Base-by-base conservation (phyloP, 2,113 vertebrate species). In the Mobula hypostoma region DNA sequence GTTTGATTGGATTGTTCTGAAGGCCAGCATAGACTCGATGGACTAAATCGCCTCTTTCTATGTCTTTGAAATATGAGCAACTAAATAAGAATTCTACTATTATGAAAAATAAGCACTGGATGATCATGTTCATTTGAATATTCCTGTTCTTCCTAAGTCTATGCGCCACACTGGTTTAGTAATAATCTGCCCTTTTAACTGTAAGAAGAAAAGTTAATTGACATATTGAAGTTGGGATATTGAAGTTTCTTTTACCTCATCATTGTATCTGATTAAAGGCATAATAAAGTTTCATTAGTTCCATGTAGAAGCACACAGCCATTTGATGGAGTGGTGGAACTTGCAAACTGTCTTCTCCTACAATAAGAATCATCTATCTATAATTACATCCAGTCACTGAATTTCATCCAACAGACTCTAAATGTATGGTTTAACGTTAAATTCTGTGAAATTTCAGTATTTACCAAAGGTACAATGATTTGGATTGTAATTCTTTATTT, bases 281-380 rank as follows among this genome's bases (percentile, higher is more conserved):
- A 88, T n/a, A 88, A 63, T 88, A 88, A 88, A 14, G 56, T 87
- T 58, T 80, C 32, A 80, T 80, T 63, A 61, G 12, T 88, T 88
- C 83, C 27, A 29, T 61, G 58, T 56, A 88, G 24, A 24, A 58
- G 68, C 68, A 70, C 68, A 70, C 68, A 70, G 0, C 17, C 8
- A 70, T 15, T 70, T 17, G 68, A 70, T 9, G 68, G 68, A 70
- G 11, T 12, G 17, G 68, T 11, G 68, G 68, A 70, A 70, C 68
- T 70, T 27, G 83, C 83, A 27, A 88, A 88, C 15, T 88, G 7
- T 12, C 29, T 56, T n/a, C 61, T 63, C 83, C 58, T 24, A 63
- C 3, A 61, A 88, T 88, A 29, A 61, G 83, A 88, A 88, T 58
- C 11, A 29, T 15, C 58, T 58, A 9, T 80, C 58, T 88, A 56